A percentile compares a stretch with the other conserved stretches of the same genome.
phyloP scores from a whole-genome alignment of 2,888 invertebrate genomes.

The Penaeus monodon region DNA sequence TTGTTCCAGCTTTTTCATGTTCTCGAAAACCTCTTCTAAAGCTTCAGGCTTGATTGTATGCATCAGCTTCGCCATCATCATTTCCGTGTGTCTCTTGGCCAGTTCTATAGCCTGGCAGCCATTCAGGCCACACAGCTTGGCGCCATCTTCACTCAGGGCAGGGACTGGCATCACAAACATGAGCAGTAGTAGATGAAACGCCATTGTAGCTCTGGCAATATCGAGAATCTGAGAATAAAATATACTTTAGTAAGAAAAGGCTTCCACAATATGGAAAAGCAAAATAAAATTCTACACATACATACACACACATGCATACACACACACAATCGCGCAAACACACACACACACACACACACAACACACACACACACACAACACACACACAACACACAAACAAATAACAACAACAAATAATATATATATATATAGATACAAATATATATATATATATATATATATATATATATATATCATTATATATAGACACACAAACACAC shows the following conservation, averaged over 20 bases:
- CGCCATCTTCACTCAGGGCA: not conserved
- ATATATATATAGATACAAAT: too few relatives aligned
- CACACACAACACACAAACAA: too few relatives aligned
- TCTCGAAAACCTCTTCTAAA: constrained; percentile 60
- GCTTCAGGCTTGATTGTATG: constrained; percentile 63
- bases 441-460: too few relatives aligned
- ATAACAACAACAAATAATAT: too few relatives aligned
- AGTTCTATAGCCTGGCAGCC: constrained; percentile 64
- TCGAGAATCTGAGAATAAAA: too few relatives aligned
- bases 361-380: too few relatives aligned
- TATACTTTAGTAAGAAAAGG: not conserved
- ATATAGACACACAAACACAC: too few relatives aligned
- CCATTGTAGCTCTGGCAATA: not conserved
- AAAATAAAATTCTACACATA: not conserved
- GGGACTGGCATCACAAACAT: not conserved
- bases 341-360: too few relatives aligned
- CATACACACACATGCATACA: too few relatives aligned
- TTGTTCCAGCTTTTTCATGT: constrained; percentile 58
- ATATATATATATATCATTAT: too few relatives aligned
- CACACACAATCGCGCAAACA: too few relatives aligned
- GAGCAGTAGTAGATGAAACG: not conserved
- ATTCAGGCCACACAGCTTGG: constrained; percentile 56
- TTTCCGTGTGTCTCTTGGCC: constrained; percentile 56
- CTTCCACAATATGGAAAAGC: not conserved
- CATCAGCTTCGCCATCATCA: constrained; percentile 62